A percentile compares a stretch with the other conserved stretches of the same genome.
phyloP scores from a whole-genome alignment of 2,113 vertebrate genomes.

The Myrmecophaga tridactyla region DNA sequence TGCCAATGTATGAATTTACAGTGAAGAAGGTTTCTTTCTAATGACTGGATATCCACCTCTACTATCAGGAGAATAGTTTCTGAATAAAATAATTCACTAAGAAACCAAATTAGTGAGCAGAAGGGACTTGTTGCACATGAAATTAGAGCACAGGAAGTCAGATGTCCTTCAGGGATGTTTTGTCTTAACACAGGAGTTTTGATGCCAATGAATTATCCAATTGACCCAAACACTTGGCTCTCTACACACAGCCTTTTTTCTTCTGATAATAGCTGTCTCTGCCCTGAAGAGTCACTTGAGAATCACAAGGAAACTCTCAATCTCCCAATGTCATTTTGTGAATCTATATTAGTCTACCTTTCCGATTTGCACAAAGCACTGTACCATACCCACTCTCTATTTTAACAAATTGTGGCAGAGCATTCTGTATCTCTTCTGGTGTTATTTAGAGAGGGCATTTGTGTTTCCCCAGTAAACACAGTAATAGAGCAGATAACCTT shows the following conservation, averaged over 20 bases:
- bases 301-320: neutral
- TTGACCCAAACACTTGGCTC: slow-evolving; percentile 34
- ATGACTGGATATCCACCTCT: neutral
- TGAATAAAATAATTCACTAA: neutral
- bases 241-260: neutral
- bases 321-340: neutral
- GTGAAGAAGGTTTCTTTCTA: neutral
- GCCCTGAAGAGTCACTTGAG: slow-evolving; percentile 45
- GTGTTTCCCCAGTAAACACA: neutral
- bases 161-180: slow-evolving; percentile 42
- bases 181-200: slow-evolving; percentile 30
- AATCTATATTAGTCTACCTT: neutral
- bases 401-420: neutral
- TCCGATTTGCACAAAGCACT: neutral
- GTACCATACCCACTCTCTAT: neutral
- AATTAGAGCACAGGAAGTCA: slow-evolving; percentile 42
- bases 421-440: neutral
- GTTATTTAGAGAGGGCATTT: neutral
- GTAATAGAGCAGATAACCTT: neutral
- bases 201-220: slow-evolving; percentile 39
- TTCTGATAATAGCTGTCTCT: neutral
- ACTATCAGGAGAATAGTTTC: slow-evolving; percentile 12
- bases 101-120: slow-evolving; percentile 43
- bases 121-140: slow-evolving; percentile 46
- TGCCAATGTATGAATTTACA: neutral